Base-by-base conservation (phyloP, 2,888 invertebrate genomes). In the Neelides folsomi region DNA sequence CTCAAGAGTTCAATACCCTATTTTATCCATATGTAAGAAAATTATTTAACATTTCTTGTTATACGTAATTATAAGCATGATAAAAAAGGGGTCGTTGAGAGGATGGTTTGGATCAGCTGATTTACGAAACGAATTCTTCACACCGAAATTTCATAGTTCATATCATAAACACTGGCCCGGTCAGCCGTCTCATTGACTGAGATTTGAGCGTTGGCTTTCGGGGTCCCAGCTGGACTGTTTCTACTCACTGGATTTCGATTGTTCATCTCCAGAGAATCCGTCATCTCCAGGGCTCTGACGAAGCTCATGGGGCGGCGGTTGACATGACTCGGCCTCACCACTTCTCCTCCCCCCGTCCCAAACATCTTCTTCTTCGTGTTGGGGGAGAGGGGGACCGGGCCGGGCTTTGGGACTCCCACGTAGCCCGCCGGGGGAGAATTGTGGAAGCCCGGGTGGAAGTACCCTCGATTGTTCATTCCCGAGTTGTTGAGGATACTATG, bases 111-210 rank as follows among this genome's bases (percentile, higher is more conserved):
- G 8, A 18, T 46, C 8, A 35, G 16, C 27, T 18, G 12, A 43
- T 38, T 18, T 37, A 16, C n/a, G 34, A 20, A 15, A 38, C 3
- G 27, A 54, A 51, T 68, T 65, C 68, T 75, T 86, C 85, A 90
- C 77, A 90, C 89, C 65, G 88, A 88, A 75, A 90, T 90, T 74
- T 90, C 90, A 73, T 90, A 89, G 76, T 88, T 90, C 82, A 87
- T 87, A 72, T 90, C 89, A 73, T 90, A 90, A 63, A 88, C 85
- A 72, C 87, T 87, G 67, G 85, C 83, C 66, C 88, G 82, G 71
- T 88, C 87, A 47, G 86, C 83, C 13, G 84, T 80, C 37, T 79
- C 77, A 46, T 79, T 57, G 53, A 58, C 52, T 48, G 59, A 55
- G 36, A 52, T 53, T 54, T 59, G 64, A 47, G 56, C 56, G 46